Evolutionary conservation across 64 coral and sea anemone species (phyloP).

Genomic region (Catalaphyllia jardinei): DNA sequence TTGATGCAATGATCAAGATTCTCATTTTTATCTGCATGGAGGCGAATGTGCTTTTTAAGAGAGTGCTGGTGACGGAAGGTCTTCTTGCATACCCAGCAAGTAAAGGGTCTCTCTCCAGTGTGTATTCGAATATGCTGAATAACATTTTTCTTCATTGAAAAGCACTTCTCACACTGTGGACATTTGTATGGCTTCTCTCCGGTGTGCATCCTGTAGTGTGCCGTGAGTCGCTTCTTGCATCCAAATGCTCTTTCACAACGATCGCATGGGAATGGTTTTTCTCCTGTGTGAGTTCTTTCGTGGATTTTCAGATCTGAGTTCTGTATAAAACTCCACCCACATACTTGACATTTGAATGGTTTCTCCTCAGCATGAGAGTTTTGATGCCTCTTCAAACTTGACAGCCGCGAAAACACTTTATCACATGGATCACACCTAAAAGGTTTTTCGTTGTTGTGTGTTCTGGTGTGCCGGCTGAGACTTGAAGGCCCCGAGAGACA

Average conservation of each 20-base stretch:
- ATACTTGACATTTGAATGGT: constrained; percentile 37
- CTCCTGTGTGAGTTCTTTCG: constrained; percentile 45
- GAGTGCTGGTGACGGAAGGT: constrained; percentile 26
- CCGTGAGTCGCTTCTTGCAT: constrained; percentile 7
- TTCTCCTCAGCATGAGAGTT: constrained; percentile 3
- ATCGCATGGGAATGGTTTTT: constrained; percentile 52
- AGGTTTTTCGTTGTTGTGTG: constrained; percentile 29
- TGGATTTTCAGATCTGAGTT: constrained; percentile 38
- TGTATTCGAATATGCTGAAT: constrained; percentile 35
- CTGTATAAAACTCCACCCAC: constrained; percentile 34
- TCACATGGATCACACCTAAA: constrained; percentile 38
- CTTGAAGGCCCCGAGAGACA: constrained; percentile 29
- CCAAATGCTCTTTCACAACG: constrained; percentile 30
- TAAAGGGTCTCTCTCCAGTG: constrained; percentile 30
- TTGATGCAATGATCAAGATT: constrained; percentile 22
- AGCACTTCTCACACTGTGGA: constrained; percentile 31
- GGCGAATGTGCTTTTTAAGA: constrained; percentile 29
- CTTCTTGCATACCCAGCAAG: constrained; percentile 38
- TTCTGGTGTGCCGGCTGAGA: constrained; percentile 25
- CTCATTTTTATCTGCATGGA: constrained; percentile 33
- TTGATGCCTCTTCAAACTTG: constrained; percentile 32
- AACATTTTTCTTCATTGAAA: constrained; percentile 36
- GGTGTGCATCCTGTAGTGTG: constrained; percentile 40
- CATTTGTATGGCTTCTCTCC: constrained; percentile 58
- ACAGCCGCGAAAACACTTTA: constrained; percentile 18